phyloP scores from a whole-genome alignment of 1,140 invertebrate species.

The Episyrphus balteatus region DNA sequence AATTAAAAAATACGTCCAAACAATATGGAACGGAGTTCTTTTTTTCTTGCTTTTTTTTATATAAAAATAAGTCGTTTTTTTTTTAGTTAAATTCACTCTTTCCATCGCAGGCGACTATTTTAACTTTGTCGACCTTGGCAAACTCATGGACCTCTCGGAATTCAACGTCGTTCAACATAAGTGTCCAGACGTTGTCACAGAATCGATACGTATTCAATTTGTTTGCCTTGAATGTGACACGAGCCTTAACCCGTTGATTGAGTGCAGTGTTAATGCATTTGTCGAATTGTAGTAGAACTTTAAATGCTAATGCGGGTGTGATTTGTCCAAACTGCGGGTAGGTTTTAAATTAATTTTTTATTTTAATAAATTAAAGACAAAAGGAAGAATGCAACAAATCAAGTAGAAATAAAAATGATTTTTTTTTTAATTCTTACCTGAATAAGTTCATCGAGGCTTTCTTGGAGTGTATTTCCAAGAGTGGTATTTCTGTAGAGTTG shows the following conservation, averaged over 20 bases:
- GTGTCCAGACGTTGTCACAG: constrained; percentile 99
- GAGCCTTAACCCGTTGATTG: constrained; percentile 82
- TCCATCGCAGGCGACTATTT: constrained; percentile 99
- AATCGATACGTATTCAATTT: constrained; percentile 98
- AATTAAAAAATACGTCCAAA: background rate
- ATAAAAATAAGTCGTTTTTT: too few species aligned
- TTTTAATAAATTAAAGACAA: constrained; percentile 1
- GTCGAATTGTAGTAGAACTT: constrained; percentile 93
- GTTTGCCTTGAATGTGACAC: constrained; percentile 90
- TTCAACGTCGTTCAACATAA: constrained; percentile 90
- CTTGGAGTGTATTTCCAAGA: constrained; percentile 89
- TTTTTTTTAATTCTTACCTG: constrained; percentile 42
- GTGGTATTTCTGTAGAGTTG: constrained; percentile 97
- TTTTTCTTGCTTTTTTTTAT: too few species aligned
- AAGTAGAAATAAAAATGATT: background rate
- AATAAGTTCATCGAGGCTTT: constrained; percentile 88
- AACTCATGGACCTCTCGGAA: constrained; percentile 93
- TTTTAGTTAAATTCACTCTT: constrained; percentile 55
- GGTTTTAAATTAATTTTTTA: constrained; percentile 13
- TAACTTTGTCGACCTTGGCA: constrained; percentile 92
- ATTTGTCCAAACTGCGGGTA: constrained; percentile 87
- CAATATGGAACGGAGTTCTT: too few species aligned
- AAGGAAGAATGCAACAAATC: background rate
- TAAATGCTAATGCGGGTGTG: constrained; percentile 79
- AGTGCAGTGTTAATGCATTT: constrained; percentile 92